phyloP scores from a whole-genome alignment of 2,888 invertebrate genomes.

The Smittia sp. region DNA sequence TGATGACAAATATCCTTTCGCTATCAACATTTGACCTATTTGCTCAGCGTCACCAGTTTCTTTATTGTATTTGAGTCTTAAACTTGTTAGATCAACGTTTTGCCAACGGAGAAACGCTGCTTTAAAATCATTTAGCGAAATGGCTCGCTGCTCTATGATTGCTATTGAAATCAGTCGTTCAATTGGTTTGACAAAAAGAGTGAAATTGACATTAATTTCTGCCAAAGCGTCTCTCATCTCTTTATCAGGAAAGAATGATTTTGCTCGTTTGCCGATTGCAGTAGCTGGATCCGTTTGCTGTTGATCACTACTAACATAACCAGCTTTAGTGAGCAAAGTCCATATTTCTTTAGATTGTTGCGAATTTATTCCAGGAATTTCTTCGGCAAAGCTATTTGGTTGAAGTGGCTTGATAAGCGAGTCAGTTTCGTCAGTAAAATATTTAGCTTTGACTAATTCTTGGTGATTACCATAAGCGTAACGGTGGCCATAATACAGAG shows the following conservation, averaged over 20 bases:
- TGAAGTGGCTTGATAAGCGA: neutral
- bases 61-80: neutral
- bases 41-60: too few species aligned
- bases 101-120: too few species aligned
- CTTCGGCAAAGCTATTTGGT: too few species aligned
- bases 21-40: neutral
- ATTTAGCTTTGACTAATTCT: slow-evolving; percentile 42
- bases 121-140: neutral
- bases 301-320: neutral
- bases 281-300: neutral
- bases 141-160: too few species aligned
- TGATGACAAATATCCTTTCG: neutral
- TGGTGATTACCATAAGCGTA: slow-evolving; percentile 42
- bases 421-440: slow-evolving; percentile 35
- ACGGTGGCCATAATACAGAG: slow-evolving; percentile 43
- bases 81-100: neutral
- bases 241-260: neutral
- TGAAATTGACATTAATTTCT: too few species aligned
- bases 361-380: too few species aligned
- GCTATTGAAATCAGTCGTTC: neutral
- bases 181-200: neutral
- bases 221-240: too few species aligned
- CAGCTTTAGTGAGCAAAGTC: neutral
- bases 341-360: neutral
- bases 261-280: neutral